A percentile compares a stretch with the other conserved stretches of the same genome.
Evolutionary conservation across 2,888 invertebrate genomes (phyloP).

Genomic region (Lamellibrachia columna): DNA sequence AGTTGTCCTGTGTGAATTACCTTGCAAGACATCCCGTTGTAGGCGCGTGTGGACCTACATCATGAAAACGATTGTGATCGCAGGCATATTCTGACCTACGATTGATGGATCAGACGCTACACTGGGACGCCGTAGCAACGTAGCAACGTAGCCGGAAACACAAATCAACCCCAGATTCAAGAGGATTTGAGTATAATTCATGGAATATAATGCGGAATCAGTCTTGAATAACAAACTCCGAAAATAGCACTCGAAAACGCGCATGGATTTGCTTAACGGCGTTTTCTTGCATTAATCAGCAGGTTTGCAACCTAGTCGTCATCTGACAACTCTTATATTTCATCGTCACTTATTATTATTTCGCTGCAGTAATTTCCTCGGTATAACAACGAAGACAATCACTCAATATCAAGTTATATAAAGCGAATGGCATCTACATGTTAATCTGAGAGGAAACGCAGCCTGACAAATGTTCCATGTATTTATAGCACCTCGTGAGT

Average conservation of each 20-base stretch:
- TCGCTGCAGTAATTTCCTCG: neutral
- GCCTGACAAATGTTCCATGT: neutral
- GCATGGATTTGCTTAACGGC: neutral
- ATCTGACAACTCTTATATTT: neutral
- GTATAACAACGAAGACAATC: neutral
- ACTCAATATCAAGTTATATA: neutral
- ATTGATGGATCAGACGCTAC: neutral
- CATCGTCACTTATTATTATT: neutral
- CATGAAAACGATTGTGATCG: no score
- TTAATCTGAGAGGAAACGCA: neutral
- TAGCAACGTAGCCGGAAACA: neutral
- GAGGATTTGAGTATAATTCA: conserved; percentile 2
- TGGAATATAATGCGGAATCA: neutral
- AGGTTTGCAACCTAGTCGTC: neutral
- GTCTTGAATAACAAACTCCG: neutral
- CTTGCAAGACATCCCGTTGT: no score
- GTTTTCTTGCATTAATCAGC: neutral
- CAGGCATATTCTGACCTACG: neutral
- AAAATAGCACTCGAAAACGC: neutral
- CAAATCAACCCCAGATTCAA: neutral
- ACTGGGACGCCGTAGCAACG: neutral
- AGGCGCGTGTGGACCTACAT: no score
- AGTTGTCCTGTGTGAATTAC: no score
- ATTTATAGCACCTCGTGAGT: neutral
- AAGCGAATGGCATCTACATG: neutral